Percentiles rank a stretch among this genome's conserved stretches.
These are phyloP conservation scores for Ariolimax columbianus DNA, from an alignment of 2,888 invertebrate genomes.

Conservation along the genomic window DNA sequence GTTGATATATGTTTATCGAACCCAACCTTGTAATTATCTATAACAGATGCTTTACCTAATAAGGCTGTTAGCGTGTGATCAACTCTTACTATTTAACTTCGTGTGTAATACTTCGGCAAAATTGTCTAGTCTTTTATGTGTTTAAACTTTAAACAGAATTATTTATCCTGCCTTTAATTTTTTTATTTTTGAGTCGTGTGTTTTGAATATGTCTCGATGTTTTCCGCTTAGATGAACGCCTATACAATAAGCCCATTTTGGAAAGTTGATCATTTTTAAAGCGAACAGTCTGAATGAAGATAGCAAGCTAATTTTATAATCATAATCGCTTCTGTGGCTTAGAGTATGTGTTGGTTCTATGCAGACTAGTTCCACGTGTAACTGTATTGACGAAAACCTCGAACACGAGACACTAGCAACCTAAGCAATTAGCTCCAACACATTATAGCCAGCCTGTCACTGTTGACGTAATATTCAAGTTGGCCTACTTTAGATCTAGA, in stretches of 20 bases:
- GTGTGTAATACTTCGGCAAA: background rate
- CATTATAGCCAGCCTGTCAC: background rate
- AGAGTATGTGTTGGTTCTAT: background rate
- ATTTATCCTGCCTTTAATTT: background rate
- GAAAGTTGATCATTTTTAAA: background rate
- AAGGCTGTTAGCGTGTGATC: background rate
- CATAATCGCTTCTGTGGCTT: background rate
- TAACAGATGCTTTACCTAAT: background rate
- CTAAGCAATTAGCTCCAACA: background rate
- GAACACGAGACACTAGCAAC: too few species aligned
- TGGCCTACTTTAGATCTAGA: too few species aligned
- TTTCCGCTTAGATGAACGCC: background rate
- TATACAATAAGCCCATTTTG: background rate
- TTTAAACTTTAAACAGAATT: background rate
- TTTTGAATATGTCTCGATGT: background rate
- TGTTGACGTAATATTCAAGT: background rate
- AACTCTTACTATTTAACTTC: background rate
- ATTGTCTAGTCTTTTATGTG: background rate
- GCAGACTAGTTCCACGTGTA: conserved; percentile 8
- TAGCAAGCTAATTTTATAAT: background rate
- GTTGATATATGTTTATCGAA: background rate
- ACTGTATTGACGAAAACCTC: background rate
- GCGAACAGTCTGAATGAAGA: background rate
- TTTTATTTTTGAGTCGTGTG: background rate
- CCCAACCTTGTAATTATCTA: background rate